Conservation (phyloP, 1,140 invertebrate genomes). For the Formica selysi region DNA sequence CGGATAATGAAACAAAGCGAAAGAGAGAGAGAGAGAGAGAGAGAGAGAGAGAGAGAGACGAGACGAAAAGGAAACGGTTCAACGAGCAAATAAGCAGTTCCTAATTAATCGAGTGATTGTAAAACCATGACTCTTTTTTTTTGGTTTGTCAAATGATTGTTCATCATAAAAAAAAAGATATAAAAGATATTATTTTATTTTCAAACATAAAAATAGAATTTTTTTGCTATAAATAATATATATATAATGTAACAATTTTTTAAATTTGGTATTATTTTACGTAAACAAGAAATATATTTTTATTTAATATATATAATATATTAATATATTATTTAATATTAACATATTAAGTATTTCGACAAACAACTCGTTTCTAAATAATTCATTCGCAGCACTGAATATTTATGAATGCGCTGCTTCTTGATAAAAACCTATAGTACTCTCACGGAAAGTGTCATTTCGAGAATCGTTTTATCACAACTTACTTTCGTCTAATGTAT, state of each 20-base stretch:
- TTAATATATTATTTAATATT: neutral
- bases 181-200: neutral
- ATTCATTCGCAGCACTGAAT: neutral
- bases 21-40: too few relatives aligned
- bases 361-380: neutral
- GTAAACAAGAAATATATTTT: slow-evolving; percentile 8
- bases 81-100: neutral
- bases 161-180: neutral
- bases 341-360: neutral
- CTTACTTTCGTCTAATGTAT: neutral
- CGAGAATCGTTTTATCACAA: neutral
- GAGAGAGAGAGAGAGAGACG: too few relatives aligned
- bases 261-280: neutral
- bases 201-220: neutral
- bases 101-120: neutral
- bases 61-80: neutral
- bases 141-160: neutral
- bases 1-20: slow-evolving; percentile 11
- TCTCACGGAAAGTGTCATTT: neutral
- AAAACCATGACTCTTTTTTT: neutral
- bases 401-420: neutral
- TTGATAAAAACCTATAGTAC: neutral
- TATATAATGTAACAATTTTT: neutral
- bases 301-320: neutral
- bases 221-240: neutral